phyloP scores from a whole-genome alignment of 2,888 invertebrate species.

The Eumerus sabulonum region DNA sequence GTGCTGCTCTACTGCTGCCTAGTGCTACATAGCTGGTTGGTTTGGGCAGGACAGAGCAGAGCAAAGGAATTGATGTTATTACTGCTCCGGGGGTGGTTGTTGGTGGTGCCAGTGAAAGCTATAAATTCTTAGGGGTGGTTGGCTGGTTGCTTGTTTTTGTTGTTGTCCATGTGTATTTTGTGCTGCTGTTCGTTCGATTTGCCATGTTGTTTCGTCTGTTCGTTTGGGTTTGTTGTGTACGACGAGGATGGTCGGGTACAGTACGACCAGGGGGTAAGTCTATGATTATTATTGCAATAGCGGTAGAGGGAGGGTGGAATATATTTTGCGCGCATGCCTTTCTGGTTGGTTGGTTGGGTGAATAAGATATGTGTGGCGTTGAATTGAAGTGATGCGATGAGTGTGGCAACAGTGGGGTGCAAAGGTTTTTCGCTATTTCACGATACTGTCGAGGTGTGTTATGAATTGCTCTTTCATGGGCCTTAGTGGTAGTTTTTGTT shows the following conservation, averaged over 20 bases:
- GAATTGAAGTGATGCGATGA: conserved; percentile 50
- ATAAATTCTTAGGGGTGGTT: conserved; percentile 59
- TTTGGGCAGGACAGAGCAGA: conserved; percentile 9
- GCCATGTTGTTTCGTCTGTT: conserved; percentile 49
- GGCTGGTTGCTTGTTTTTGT: background rate
- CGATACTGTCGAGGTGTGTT: background rate
- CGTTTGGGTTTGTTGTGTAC: conserved; percentile 24
- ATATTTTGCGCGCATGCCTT: conserved; percentile 66
- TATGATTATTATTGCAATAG: conserved; percentile 64
- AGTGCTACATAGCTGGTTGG: conserved; percentile 24
- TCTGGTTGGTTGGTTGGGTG: conserved; percentile 68
- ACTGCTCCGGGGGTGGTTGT: conserved; percentile 50
- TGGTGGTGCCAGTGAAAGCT: conserved; percentile 61
- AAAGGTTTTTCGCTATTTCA: conserved; percentile 27
- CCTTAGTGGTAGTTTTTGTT: too few species aligned
- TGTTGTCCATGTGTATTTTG: conserved; percentile 29
- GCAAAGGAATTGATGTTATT: conserved; percentile 35
- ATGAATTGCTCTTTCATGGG: too few species aligned
- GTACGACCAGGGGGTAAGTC: conserved; percentile 38
- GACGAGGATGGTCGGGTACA: conserved; percentile 8
- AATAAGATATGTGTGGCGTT: conserved; percentile 55
- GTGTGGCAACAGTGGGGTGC: conserved; percentile 37
- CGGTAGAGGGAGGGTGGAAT: conserved; percentile 49
- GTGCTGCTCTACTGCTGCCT: conserved; percentile 39
- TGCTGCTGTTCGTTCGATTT: conserved; percentile 42